A percentile compares a stretch with the other conserved stretches of the same genome.
These are phyloP conservation scores for Prionailurus bengalensis DNA, from an alignment of 2,113 vertebrate genomes.

Conservation along the genomic window DNA sequence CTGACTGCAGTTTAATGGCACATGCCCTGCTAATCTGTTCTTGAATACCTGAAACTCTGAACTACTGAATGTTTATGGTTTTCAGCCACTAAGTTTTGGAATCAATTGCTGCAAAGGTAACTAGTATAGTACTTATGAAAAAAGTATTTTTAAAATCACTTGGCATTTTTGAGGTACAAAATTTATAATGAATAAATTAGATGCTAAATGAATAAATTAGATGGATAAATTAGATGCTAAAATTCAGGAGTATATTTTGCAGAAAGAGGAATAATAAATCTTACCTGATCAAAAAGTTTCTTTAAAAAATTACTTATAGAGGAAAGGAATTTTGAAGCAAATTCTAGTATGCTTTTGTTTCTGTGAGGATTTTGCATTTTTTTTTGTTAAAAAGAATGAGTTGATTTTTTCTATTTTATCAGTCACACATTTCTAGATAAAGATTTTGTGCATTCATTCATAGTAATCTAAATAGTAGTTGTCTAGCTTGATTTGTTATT, in stretches of 20 bases:
- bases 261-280: neutral
- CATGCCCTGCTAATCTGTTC: neutral
- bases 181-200: neutral
- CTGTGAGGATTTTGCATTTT: neutral
- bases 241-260: neutral
- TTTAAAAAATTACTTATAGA: neutral
- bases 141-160: neutral
- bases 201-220: neutral
- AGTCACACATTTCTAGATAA: neutral
- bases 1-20: neutral
- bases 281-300: neutral
- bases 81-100: neutral
- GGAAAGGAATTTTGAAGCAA: slow-evolving; percentile 1
- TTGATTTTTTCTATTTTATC: neutral
- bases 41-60: neutral
- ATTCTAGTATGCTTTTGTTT: slow-evolving; percentile 4
- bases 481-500: neutral
- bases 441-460: neutral
- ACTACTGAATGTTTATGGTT: neutral
- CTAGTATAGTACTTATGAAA: neutral
- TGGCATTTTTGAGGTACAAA: neutral
- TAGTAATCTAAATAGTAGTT: neutral
- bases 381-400: slow-evolving; percentile 7
- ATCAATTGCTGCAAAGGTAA: neutral
- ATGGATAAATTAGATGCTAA: neutral